phyloP scores from a whole-genome alignment of 2,113 vertebrate genomes.

The Rhinogobius similis region DNA sequence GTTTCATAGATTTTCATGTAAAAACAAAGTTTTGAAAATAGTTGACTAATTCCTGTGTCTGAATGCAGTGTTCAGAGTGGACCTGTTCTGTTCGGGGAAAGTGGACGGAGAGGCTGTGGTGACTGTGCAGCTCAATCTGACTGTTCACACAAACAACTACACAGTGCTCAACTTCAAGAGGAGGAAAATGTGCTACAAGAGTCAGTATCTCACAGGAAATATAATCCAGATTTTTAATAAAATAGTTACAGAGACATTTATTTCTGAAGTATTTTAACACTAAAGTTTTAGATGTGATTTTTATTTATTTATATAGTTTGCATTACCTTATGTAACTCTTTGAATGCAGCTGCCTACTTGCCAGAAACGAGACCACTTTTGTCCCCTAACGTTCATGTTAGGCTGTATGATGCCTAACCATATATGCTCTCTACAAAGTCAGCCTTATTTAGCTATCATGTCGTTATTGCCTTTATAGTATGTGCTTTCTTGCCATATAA shows the following conservation, averaged over 20 bases:
- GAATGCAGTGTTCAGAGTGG: slow-evolving; percentile 89
- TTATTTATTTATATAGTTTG: no score
- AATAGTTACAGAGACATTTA: no score
- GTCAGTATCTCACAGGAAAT: slow-evolving; percentile 80
- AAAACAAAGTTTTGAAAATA: neutral
- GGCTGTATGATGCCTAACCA: no score
- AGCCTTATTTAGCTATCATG: neutral
- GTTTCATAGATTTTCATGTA: neutral
- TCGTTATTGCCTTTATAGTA: neutral
- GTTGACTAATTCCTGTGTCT: neutral
- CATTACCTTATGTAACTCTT: no score
- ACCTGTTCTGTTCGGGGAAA: slow-evolving; percentile 92
- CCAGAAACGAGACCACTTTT: neutral
- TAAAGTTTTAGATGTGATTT: no score
- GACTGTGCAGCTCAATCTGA: slow-evolving; percentile 95
- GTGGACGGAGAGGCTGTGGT: slow-evolving; percentile 91
- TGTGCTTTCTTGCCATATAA: neutral
- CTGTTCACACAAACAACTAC: slow-evolving; percentile 91
- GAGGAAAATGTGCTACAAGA: slow-evolving; percentile 99
- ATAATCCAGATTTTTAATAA: no score
- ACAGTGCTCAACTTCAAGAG: slow-evolving; percentile 99
- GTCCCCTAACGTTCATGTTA: neutral
- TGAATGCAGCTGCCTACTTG: neutral
- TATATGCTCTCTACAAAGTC: neutral
- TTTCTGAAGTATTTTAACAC: no score